These are phyloP conservation scores for Caiman crocodilus DNA, from an alignment of 2,797 vertebrate species.

Conservation along the genomic window DNA sequence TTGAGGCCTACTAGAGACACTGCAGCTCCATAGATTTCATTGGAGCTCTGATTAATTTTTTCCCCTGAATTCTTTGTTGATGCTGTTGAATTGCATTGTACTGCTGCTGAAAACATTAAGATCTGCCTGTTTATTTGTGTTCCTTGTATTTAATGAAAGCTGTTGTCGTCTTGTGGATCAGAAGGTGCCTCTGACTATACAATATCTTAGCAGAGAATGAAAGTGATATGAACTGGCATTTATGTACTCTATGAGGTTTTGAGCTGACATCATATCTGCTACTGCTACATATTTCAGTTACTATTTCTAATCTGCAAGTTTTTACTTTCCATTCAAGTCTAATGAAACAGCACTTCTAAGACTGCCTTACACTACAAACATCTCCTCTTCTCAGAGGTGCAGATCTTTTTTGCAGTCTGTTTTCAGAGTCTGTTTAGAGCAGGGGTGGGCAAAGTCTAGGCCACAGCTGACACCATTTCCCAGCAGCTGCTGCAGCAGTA, in stretches of 20 bases:
- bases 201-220: background rate
- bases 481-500: too few relatives aligned
- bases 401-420: background rate
- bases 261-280: background rate
- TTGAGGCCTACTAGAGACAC: too few relatives aligned
- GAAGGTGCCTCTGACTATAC: background rate
- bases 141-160: background rate
- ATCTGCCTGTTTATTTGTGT: background rate
- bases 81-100: background rate
- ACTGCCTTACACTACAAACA: background rate
- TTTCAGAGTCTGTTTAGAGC: background rate
- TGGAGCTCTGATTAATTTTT: background rate
- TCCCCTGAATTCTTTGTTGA: background rate
- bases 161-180: background rate
- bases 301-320: background rate
- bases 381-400: background rate
- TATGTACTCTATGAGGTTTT: background rate
- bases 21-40: background rate
- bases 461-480: too few relatives aligned
- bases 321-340: slow-evolving; percentile 14
- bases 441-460: too few relatives aligned
- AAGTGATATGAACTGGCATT: background rate
- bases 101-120: background rate
- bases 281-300: background rate
- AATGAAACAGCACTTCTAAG: background rate